These are phyloP conservation scores for Nyctibius grandis DNA, from an alignment of 2,797 vertebrate genomes.

Conservation along the genomic window DNA sequence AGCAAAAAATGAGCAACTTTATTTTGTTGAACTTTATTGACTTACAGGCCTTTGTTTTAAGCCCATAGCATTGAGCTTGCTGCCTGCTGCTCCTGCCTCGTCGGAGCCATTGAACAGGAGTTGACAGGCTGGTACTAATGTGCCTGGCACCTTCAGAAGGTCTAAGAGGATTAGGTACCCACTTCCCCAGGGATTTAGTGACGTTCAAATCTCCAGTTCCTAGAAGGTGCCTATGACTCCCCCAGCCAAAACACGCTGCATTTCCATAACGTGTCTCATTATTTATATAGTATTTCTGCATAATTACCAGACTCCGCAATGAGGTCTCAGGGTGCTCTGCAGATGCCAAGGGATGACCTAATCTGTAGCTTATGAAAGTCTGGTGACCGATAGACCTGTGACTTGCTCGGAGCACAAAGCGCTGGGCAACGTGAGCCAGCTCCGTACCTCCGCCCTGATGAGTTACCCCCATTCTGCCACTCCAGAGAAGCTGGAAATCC, in stretches of 20 bases:
- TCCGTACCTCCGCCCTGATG: neutral
- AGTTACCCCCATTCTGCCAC: conserved; percentile 41
- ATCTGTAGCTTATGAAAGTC: neutral
- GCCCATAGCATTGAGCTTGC: neutral
- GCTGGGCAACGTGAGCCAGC: neutral
- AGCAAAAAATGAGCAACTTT: neutral
- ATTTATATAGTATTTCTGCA: neutral
- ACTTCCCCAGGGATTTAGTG: neutral
- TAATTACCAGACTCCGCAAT: neutral
- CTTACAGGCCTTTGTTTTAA: neutral
- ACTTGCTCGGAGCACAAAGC: neutral
- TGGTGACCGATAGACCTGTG: conserved; percentile 23
- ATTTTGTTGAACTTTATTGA: neutral
- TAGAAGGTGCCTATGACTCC: neutral
- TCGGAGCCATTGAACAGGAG: neutral
- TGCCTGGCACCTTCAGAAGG: neutral
- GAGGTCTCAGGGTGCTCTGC: neutral
- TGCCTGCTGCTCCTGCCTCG: neutral
- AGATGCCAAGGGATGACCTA: neutral
- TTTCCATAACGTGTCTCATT: neutral
- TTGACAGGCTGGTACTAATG: neutral
- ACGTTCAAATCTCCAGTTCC: neutral
- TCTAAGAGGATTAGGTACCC: neutral
- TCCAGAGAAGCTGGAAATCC: conserved; percentile 49
- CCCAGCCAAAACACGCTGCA: neutral